Base-by-base conservation (phyloP, 1,140 invertebrate genomes). In the Drosophila nigromelanica region DNA sequence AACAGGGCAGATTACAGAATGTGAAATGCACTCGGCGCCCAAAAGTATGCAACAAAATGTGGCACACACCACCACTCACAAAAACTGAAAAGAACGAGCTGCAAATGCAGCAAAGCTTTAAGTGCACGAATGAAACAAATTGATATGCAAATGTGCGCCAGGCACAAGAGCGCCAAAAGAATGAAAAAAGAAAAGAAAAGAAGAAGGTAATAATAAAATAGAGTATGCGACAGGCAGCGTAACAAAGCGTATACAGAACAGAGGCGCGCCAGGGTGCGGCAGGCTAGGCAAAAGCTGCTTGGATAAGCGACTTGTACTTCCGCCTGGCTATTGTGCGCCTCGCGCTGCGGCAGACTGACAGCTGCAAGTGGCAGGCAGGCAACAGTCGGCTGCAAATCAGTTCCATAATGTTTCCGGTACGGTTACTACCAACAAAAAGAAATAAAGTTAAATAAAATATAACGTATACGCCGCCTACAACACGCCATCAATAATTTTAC, bases 101-200 rank as follows among this genome's bases (percentile, higher is more conserved):
- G 73, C 73, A 76, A 62, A 61, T 52, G 66, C 48, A 58, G 55
- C 63, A 40, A 43, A 68, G 70, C 70, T 68, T 55, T 68, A 67
- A 73, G 66, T 73, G 63, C 68, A 67, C 80, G 80, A 86, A 86
- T 86, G 69, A 68, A 86, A 87, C 81, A 86, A 86, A 86, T 86
- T 86, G 81, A 86, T 87, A 86, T 86, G 82, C 81, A 86, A 86
- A 87, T 86, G 82, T 81, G 82, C 40, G 35, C 14, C 37, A 47
- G 52, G 69, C 27, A 50, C 27, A 56, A 51, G 58, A 37, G 45
- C 27, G 50, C 15, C 40, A 55, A 45, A 14, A 39, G 4, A 37
- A 35, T 14, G 24, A 47, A 33, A 37, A 60, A 43, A 10, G 47
- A 30, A 14, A 14, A 15, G 12, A 15, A 51, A 60, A 67, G 52